phyloP scores from a whole-genome alignment of 2,888 invertebrate species.

The Dicranocentrus wangi region DNA sequence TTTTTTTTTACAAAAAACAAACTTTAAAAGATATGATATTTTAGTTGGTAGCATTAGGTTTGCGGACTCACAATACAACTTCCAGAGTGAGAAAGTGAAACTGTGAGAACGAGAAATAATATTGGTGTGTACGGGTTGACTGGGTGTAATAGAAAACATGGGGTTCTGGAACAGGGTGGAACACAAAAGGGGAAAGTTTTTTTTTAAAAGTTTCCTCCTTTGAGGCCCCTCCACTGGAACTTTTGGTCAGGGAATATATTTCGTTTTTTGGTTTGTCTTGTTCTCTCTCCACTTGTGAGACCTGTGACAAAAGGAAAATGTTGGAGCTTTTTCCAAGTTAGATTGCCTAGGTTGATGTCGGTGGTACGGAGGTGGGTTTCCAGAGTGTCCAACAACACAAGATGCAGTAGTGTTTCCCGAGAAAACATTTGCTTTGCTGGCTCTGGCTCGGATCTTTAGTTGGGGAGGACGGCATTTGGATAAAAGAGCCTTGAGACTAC shows the following conservation, averaged over 20 bases:
- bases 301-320: constrained; percentile 5
- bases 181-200: constrained; percentile 34
- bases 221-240: constrained; percentile 14
- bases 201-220: constrained; percentile 24
- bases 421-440: no score
- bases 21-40: no score
- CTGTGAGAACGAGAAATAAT: constrained; percentile 9
- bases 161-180: neutral
- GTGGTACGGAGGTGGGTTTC: no score
- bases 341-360: neutral
- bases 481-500: constrained; percentile 8
- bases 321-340: neutral
- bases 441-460: neutral
- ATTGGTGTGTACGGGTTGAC: neutral
- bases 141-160: neutral
- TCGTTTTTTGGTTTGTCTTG: neutral
- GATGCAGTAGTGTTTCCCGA: no score
- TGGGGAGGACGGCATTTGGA: neutral
- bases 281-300: neutral
- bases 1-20: no score
- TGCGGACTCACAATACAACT: no score
- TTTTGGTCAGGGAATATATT: constrained; percentile 22
- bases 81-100: no score
- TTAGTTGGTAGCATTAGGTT: no score
- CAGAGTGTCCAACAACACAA: no score